Evolutionary conservation across 2,888 invertebrate genomes (phyloP).

Genomic region (Tenthredo notha): DNA sequence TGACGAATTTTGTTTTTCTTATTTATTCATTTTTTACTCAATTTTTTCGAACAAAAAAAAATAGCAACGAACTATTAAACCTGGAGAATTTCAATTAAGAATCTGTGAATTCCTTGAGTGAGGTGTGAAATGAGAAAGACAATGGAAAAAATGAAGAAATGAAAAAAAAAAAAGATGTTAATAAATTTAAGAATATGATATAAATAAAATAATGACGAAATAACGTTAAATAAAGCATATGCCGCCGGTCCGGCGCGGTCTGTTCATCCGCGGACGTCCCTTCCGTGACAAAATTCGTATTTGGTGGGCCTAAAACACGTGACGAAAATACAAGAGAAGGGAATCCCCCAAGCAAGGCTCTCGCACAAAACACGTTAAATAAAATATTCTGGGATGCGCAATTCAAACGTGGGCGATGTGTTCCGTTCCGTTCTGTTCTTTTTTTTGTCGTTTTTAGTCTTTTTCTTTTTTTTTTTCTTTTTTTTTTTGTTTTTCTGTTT

Average conservation of each 20-base stretch:
- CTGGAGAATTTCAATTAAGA: neutral
- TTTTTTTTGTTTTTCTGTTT: neutral
- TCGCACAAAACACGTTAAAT: neutral
- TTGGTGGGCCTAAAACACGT: conserved; percentile 17
- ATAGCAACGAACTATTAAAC: neutral
- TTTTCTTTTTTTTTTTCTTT: neutral
- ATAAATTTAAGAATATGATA: neutral
- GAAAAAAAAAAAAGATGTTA: too few relatives aligned
- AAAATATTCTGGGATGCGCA: conserved; percentile 55
- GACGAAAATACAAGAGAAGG: conserved; percentile 22
- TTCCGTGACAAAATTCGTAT: conserved; percentile 16
- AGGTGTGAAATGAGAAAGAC: neutral
- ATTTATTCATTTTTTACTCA: too few relatives aligned
- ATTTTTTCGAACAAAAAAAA: neutral
- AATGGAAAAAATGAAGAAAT: neutral
- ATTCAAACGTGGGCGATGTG: conserved; percentile 43
- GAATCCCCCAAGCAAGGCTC: conserved; percentile 12
- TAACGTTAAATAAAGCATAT: neutral
- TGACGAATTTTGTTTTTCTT: neutral
- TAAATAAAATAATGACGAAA: neutral
- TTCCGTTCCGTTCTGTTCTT: neutral
- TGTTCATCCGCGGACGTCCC: neutral
- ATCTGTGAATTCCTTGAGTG: neutral
- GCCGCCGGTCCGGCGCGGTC: neutral
- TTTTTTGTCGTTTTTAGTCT: neutral